Base-by-base conservation (phyloP, 2,888 invertebrate genomes). In the Callyntrura sp. region DNA sequence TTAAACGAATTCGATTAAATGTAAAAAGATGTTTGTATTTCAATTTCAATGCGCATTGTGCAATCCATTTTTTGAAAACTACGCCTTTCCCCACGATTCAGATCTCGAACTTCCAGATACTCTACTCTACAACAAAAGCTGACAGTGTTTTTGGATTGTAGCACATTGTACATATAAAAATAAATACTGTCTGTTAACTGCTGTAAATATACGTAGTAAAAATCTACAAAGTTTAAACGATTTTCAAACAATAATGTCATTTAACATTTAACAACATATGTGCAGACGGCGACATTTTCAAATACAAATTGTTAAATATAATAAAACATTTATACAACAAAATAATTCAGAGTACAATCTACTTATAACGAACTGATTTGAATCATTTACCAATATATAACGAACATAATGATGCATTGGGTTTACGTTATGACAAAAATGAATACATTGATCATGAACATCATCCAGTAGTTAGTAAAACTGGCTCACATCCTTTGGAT, bases 171-270 rank as follows among this genome's bases (percentile, higher is more conserved):
- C 57, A 82, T 82, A 82, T 45, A 82, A 82, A 82, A 82, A 82
- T 82, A 82, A 82, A 82, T 82, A 82, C 82, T 82, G 82, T 82
- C 43, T 25, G 20, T 60, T 17, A 68, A 79, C 45, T 79, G 79
- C 60, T 57, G 17, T 17, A 79, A 79, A 35, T 43, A 57, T 14
- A 57, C 8, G 17, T 11, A 23, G 20, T n/a, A 55, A 78, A 6
- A 25, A 11, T 28, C 35, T 35, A n/a, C n/a, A 73, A 68, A 43
- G 25, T 25, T 17, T 23, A 48, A 79, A 1, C 55, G 57, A 79
- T 35, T 25, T 23, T 76, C 8, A 23, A 51, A 51, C 17, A 76
- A 12, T 23, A 51, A 76, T 51, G 51, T 51, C 51, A 51, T 25
- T 76, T n/a, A 48, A 73, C 73, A 73, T 73, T 45, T 45, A 51